Percentiles rank a stretch among this genome's conserved stretches.
Evolutionary conservation across 2,797 vertebrate genomes (phyloP).

Genomic region (Oophaga sylvatica): DNA sequence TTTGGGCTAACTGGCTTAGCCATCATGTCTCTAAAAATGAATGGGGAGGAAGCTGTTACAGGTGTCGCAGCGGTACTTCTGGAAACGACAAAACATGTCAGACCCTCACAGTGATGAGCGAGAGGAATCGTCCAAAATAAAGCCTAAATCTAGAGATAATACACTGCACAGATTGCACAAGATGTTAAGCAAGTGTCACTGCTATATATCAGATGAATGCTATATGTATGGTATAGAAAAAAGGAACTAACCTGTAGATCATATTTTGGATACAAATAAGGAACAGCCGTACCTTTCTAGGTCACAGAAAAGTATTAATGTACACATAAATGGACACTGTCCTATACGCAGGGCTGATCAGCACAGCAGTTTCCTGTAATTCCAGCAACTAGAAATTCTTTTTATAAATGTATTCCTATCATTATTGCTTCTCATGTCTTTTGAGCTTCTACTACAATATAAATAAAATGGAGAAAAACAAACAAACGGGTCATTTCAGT

Average conservation of each 20-base stretch:
- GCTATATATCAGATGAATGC: conserved; percentile 11
- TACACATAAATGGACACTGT: conserved; percentile 35
- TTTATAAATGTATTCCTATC: conserved; percentile 25
- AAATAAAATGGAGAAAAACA: not conserved
- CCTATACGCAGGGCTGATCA: conserved; percentile 13
- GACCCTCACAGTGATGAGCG: not conserved
- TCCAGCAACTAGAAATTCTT: conserved; percentile 32
- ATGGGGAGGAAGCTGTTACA: conserved; percentile 23
- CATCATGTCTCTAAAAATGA: conserved; percentile 8
- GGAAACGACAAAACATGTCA: not conserved
- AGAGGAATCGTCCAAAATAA: not conserved
- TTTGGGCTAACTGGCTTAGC: conserved; percentile 45
- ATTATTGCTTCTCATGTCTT: not conserved
- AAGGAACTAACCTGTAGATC: not conserved
- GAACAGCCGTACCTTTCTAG: conserved; percentile 1
- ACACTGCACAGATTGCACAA: not conserved
- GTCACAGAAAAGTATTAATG: conserved; percentile 42
- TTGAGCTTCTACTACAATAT: conserved; percentile 20
- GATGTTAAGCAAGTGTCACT: conserved; percentile 11
- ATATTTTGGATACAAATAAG: conserved; percentile 17
- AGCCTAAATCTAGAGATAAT: conserved; percentile 11
- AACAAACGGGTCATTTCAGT: conserved; percentile 51
- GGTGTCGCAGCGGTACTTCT: conserved; percentile 25
- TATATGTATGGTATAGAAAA: conserved; percentile 14
- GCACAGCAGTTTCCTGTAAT: conserved; percentile 1